Evolutionary conservation across 2,888 invertebrate genomes (phyloP).

Genomic region (Caenorhabditis becei): DNA sequence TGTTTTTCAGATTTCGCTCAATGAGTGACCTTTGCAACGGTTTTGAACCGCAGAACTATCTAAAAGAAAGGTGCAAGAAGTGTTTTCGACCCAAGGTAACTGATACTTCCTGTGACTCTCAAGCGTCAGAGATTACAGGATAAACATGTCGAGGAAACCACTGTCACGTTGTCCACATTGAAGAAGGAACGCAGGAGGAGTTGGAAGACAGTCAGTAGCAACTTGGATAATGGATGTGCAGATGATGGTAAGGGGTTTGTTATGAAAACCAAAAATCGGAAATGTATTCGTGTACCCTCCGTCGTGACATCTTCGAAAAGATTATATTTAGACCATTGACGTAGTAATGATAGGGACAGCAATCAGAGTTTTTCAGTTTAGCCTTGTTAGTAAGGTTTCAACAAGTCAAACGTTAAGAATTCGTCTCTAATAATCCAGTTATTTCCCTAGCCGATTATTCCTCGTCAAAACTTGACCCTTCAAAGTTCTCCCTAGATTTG

Average conservation of each 20-base stretch:
- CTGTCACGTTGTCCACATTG: conserved; percentile 39
- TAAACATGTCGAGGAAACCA: conserved; percentile 66
- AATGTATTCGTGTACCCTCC: no score
- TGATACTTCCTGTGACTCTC: background rate
- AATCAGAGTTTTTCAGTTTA: no score
- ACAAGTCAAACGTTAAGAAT: no score
- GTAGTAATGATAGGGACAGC: no score
- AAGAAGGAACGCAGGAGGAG: conserved; percentile 69
- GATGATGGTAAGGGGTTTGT: conserved; percentile 64
- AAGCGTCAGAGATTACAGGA: conserved; percentile 53
- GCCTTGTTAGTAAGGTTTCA: no score
- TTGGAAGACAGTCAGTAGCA: conserved; percentile 64
- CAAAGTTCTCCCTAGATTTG: background rate
- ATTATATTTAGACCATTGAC: no score
- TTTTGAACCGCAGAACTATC: conserved; percentile 83
- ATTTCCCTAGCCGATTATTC: no score
- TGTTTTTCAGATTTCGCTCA: conserved; percentile 61
- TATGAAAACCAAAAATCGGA: no score
- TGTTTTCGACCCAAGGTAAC: conserved; percentile 75
- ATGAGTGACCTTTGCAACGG: conserved; percentile 76
- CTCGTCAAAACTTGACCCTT: no score
- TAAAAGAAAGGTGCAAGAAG: conserved; percentile 82
- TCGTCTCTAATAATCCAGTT: no score
- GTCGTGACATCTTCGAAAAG: no score
- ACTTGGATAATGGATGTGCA: conserved; percentile 69